Base-by-base conservation (phyloP, 2,888 invertebrate genomes). In the Sceliomorpha sp. region DNA sequence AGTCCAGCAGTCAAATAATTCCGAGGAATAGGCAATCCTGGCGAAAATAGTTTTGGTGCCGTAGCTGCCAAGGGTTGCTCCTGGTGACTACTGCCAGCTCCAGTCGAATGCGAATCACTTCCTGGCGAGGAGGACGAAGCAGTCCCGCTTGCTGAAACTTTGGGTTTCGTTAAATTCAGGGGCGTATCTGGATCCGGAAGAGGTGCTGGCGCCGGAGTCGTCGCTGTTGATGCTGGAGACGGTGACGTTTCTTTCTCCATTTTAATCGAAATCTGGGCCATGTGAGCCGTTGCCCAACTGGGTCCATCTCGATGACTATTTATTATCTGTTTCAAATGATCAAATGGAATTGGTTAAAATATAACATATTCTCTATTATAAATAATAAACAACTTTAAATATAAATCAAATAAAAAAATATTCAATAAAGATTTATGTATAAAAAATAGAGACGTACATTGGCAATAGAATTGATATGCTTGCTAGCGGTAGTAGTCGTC, bases 161-260 rank as follows among this genome's bases (percentile, higher is more conserved):
- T 94, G 58, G 97, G 97, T 89, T 97, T 97, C 81, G 94, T 94
- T 48, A 97, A 91, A 89, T 97, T 97, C 34, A 98, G 90, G 0
- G 97, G 97, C 1, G 95, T 92, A 85, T 96, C 96, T 0, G 94
- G 92, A 88, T 95, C 94, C 24, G 89, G 90, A 0, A 88, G 77
- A 0, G 89, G 83, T 1, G 86, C 75, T 1, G 84, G 80, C 6
- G 87, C 82, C 6, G 87, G 85, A n/a, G 89, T 84, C 5, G 83
- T 79, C 4, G 83, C 81, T 36, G 84, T 81, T 2, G 87, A 82
- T 7, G 84, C 82, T 12, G 88, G 87, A 60, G 87, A 85, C 29
- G 87, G 85, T 8, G 86, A 84, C n/a, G 84, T 77, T 68, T 86
- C 87, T 67, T 85, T 88, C 40, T 86, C 83, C 78, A 85, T 79